A percentile compares a stretch with the other conserved stretches of the same genome.
Conservation (phyloP, 2,797 vertebrate genomes). For the Novumbra hubbsi region DNA sequence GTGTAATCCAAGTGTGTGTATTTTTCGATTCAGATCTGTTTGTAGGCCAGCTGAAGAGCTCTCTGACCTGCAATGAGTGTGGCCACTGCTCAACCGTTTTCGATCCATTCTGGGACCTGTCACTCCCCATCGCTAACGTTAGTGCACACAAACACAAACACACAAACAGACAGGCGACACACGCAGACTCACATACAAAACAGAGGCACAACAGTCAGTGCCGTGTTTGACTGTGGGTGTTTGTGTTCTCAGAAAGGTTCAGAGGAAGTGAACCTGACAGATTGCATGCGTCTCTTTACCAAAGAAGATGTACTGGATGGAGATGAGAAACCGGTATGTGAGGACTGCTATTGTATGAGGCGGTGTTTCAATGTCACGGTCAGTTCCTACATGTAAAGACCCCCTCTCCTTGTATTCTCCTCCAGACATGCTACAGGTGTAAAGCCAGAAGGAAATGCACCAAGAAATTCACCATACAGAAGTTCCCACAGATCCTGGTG, state of each 20-base stretch:
- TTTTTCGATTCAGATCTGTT: slow-evolving; percentile 83
- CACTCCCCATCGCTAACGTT: slow-evolving; percentile 91
- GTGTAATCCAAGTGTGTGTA: background rate
- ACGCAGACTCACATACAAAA: background rate
- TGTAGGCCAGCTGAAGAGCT: slow-evolving; percentile 94
- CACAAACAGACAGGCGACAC: background rate
- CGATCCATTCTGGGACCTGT: slow-evolving; percentile 97
- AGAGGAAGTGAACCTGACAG: slow-evolving; percentile 85
- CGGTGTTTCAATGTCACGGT: background rate
- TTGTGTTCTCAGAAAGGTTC: slow-evolving; percentile 73
- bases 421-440: slow-evolving; percentile 89
- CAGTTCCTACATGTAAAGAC: background rate
- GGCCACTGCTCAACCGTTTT: slow-evolving; percentile 93
- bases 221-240: background rate
- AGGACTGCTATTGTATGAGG: background rate
- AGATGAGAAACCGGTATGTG: slow-evolving; percentile 87
- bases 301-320: slow-evolving; percentile 94
- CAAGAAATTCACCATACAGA: slow-evolving; percentile 95
- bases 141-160: slow-evolving; percentile 29
- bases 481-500: slow-evolving; percentile 94
- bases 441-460: slow-evolving; percentile 90
- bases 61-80: slow-evolving; percentile 88
- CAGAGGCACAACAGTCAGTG: slow-evolving; percentile 10
- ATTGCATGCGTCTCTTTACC: slow-evolving; percentile 91
- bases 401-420: background rate